phyloP scores from a whole-genome alignment of 2,888 invertebrate species.

The Coenonympha glycerion region DNA sequence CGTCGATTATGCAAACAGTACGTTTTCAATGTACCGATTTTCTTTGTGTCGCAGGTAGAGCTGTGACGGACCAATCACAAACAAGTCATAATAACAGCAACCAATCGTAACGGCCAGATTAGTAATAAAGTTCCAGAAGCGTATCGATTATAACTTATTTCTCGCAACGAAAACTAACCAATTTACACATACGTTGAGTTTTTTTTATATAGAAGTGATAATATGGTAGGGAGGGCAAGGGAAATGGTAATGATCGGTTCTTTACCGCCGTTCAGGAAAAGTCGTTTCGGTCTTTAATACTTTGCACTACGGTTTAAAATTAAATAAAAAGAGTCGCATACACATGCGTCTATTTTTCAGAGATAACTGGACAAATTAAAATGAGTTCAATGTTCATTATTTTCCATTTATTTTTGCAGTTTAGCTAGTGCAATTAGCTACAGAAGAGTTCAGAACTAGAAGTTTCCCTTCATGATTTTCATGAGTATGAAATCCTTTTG shows the following conservation, averaged over 20 bases:
- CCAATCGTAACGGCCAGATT: constrained; percentile 11
- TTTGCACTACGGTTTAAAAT: not conserved
- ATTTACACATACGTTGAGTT: not conserved
- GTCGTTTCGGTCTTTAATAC: not conserved
- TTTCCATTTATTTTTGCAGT: no score
- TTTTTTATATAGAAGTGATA: constrained; percentile 11
- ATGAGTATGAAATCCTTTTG: no score
- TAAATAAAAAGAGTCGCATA: not conserved
- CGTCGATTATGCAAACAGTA: constrained; percentile 36
- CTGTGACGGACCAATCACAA: constrained; percentile 18
- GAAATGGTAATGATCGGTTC: constrained; percentile 10
- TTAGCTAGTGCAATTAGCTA: no score
- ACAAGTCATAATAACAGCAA: not conserved
- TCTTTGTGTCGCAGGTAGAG: constrained; percentile 9
- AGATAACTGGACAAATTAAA: no score
- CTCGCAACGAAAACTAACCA: constrained; percentile 3
- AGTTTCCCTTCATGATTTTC: not conserved
- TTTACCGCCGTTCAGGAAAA: not conserved
- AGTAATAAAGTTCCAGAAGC: not conserved
- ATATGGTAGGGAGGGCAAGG: not conserved
- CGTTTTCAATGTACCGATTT: constrained; percentile 23
- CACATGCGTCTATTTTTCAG: not conserved
- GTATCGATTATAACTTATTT: not conserved
- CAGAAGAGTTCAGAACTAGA: not conserved
- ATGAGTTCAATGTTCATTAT: no score